phyloP scores from a whole-genome alignment of 2,888 invertebrate genomes.

The Exephanes ischioxanthus region DNA sequence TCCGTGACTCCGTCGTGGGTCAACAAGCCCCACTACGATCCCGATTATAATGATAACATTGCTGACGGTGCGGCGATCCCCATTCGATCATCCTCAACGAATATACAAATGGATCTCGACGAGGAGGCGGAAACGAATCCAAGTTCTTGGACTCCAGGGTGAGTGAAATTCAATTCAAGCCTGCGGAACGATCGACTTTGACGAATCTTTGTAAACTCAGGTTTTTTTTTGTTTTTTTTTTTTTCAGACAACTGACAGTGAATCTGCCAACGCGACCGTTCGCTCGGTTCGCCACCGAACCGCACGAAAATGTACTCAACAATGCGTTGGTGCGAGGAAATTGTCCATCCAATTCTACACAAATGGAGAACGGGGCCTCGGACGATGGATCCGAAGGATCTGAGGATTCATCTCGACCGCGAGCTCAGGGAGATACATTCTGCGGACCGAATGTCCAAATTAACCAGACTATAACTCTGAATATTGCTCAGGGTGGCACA shows the following conservation, averaged over 20 bases:
- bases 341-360: conserved; percentile 63
- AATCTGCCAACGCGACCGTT: conserved; percentile 72
- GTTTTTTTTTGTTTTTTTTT: conserved; percentile 18
- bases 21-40: conserved; percentile 72
- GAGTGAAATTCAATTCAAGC: conserved; percentile 57
- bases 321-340: conserved; percentile 68
- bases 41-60: conserved; percentile 67
- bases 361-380: conserved; percentile 48
- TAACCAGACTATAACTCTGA: conserved; percentile 70
- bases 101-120: conserved; percentile 58
- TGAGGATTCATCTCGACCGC: conserved; percentile 50
- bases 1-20: conserved; percentile 73
- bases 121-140: conserved; percentile 74
- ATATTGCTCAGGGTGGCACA: conserved; percentile 53
- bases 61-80: conserved; percentile 57
- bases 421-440: conserved; percentile 56
- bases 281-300: conserved; percentile 73
- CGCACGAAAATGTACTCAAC: conserved; percentile 76
- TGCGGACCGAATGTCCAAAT: conserved; percentile 70
- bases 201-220: neutral
- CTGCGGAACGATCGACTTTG: neutral
- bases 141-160: conserved; percentile 77
- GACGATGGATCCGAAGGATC: conserved; percentile 48
- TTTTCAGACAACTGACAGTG: conserved; percentile 74
- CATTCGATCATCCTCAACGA: conserved; percentile 49